These are phyloP conservation scores for Limnephilus marmoratus DNA, from an alignment of 2,888 invertebrate species.

Conservation along the genomic window DNA sequence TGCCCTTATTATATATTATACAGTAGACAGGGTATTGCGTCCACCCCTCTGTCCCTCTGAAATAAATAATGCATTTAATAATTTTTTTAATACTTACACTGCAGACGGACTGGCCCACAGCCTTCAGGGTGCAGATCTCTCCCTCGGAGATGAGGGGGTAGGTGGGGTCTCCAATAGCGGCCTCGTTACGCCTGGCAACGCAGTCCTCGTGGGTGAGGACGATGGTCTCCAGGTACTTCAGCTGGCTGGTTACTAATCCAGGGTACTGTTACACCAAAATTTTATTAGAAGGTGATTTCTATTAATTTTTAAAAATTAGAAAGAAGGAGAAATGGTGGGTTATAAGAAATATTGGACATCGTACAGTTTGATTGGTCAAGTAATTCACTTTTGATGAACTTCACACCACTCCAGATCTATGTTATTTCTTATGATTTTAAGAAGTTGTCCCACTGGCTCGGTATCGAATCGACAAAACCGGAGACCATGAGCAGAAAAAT, in stretches of 20 bases:
- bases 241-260: slow-evolving; percentile 16
- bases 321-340: too few species aligned
- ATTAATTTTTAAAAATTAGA: background rate
- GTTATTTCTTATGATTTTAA: too few species aligned
- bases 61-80: background rate
- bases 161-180: slow-evolving; percentile 23
- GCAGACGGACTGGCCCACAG: slow-evolving; percentile 57
- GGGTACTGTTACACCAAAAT: background rate
- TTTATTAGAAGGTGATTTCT: background rate
- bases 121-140: slow-evolving; percentile 58
- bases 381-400: too few species aligned
- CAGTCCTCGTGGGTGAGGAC: slow-evolving; percentile 51
- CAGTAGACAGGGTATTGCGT: too few species aligned
- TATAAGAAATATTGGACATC: too few species aligned
- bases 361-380: too few species aligned
- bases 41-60: too few species aligned
- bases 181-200: slow-evolving; percentile 41
- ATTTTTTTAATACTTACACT: background rate
- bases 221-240: slow-evolving; percentile 56
- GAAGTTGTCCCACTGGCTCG: too few species aligned
- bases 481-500: too few species aligned
- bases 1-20: too few species aligned
- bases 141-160: slow-evolving; percentile 20
- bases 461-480: too few species aligned
- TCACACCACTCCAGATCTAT: too few species aligned